A percentile compares a stretch with the other conserved stretches of the same genome.
phyloP scores from a whole-genome alignment of 2,888 invertebrate species.

The Amiota mariae region DNA sequence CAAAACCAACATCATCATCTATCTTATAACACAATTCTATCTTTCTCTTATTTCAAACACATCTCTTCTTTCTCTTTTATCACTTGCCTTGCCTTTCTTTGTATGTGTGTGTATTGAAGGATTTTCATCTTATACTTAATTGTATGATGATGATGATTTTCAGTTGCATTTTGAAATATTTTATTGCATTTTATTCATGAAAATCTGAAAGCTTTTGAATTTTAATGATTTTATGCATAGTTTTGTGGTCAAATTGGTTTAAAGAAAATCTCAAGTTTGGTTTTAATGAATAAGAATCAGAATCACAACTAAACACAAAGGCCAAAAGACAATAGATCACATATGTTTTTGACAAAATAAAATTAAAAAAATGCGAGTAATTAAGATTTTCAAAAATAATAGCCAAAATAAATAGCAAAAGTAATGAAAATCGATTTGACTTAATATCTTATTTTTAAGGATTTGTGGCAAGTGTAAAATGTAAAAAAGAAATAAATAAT shows the following conservation, averaged over 20 bases:
- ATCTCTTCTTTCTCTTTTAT: background rate
- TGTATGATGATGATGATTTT: background rate
- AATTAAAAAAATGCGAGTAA: background rate
- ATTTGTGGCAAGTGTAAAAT: too few relatives aligned
- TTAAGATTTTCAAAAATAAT: background rate
- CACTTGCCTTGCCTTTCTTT: too few relatives aligned
- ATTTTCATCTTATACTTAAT: background rate
- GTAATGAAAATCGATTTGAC: too few relatives aligned
- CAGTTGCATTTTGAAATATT: conserved; percentile 17
- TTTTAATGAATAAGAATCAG: conserved; percentile 8
- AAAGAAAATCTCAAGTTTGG: background rate
- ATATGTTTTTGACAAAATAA: background rate
- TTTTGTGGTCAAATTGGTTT: conserved; percentile 9
- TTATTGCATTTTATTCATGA: conserved; percentile 14
- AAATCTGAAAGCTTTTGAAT: conserved; percentile 8
- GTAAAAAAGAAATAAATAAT: too few relatives aligned
- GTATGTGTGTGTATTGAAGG: background rate
- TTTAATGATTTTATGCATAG: conserved; percentile 25
- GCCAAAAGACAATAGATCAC: too few relatives aligned
- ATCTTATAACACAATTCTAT: background rate
- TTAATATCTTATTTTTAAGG: too few relatives aligned
- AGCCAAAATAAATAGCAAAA: too few relatives aligned
- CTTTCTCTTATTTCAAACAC: background rate
- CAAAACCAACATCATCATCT: conserved; percentile 4
- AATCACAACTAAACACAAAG: too few relatives aligned